Evolutionary conservation across 1,140 invertebrate species (phyloP), one percentile per base, ranked within the genome.

Genomic region (Pachypeltis micranthus): DNA sequence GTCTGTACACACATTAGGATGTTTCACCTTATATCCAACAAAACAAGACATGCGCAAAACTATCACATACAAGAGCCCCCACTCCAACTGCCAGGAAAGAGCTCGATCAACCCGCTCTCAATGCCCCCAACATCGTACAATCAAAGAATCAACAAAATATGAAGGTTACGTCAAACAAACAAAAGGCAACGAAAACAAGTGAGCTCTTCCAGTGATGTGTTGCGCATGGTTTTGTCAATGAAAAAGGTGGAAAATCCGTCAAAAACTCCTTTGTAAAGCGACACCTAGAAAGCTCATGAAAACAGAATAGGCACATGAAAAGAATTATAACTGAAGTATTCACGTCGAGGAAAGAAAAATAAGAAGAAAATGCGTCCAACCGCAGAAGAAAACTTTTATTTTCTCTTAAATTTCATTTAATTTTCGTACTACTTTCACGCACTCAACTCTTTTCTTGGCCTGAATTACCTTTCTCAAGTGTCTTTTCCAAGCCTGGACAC

Each of bases 401-500:
- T 24, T 29, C 31, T 34, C 29, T 66, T 29, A 44, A 21, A 28
- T 44, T n/a, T n/a, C n/a, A n/a, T n/a, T n/a, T n/a, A n/a, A n/a
- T n/a, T n/a, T n/a, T n/a, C n/a, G n/a, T n/a, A n/a, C n/a, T n/a
- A n/a, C n/a, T n/a, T n/a, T n/a, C n/a, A n/a, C n/a, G n/a, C n/a
- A n/a, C n/a, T n/a, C n/a, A 59, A 67, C 67, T 66, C 67, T 69
- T 69, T 69, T 69, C 67, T 66, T 69, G 67, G 67, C 67, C 67
- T 67, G 64, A 39, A 39, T 62, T 59, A 59, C 62, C 63, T 66
- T 63, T 63, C 55, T 54, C 29, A 19, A 63, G 62, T 63, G 62
- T 63, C 62, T 39, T 44, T 19, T 51, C 27, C 34, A 63, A 63
- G 62, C 55, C 62, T 63, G 62, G 62, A 63, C 62, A 63, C 29